phyloP scores from a whole-genome alignment of 64 coral and sea anemone species.

The Montipora sp. region DNA sequence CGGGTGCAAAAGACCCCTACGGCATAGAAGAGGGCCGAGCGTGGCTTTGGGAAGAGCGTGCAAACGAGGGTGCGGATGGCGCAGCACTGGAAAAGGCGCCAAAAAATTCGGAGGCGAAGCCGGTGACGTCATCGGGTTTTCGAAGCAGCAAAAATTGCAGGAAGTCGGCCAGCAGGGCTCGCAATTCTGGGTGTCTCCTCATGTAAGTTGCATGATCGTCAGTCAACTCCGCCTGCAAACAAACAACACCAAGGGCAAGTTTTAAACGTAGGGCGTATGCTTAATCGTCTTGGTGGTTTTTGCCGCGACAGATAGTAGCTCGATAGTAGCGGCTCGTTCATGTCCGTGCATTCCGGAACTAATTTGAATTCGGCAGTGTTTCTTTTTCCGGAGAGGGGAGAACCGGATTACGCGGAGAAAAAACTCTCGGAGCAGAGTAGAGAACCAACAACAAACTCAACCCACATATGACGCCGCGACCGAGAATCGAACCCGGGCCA shows the following conservation, averaged over 20 bases:
- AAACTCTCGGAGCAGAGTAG: too few species aligned
- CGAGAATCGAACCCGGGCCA: too few species aligned
- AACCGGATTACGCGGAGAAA: too few species aligned
- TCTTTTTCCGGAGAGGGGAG: too few species aligned
- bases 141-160: conserved; percentile 88
- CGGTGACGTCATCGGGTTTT: conserved; percentile 97
- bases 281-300: too few species aligned
- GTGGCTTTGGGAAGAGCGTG: conserved; percentile 62
- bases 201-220: conserved; percentile 97
- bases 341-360: too few species aligned
- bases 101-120: conserved; percentile 96
- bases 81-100: conserved; percentile 84
- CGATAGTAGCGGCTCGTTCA: too few species aligned
- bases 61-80: conserved; percentile 79
- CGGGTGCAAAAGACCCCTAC: background rate
- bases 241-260: background rate
- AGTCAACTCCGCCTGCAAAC: conserved; percentile 79
- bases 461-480: too few species aligned
- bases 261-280: too few species aligned
- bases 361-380: too few species aligned
- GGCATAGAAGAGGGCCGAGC: conserved; percentile 31
- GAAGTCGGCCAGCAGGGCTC: conserved; percentile 93
- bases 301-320: too few species aligned
- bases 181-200: conserved; percentile 91
- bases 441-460: too few species aligned